Base-by-base conservation (phyloP, 2,113 vertebrate genomes). In the Colistium nudipinnis region DNA sequence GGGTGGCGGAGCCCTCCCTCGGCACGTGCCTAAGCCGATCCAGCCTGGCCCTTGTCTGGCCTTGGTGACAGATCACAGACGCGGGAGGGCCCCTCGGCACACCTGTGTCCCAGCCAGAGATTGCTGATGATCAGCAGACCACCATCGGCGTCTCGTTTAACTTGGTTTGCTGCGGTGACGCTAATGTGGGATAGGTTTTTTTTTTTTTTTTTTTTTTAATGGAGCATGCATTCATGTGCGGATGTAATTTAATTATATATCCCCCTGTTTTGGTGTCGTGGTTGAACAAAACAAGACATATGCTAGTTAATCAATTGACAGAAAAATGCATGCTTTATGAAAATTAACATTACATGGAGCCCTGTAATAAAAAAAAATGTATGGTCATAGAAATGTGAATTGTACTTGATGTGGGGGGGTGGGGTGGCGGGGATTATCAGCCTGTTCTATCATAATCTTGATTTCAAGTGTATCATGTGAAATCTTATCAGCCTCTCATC, bases 21-120 rank as follows among this genome's bases (percentile, higher is more conserved):
- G 73, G 86, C 89, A 89, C 88, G 85, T 80, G 90, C 78, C 83
- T 90, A 86, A 91, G 78, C 83, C 65, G 45, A 78, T 89, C 43
- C 77, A 81, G 72, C 56, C 49, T 65, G 75, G 74, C 78, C 73
- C 79, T 27, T 31, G 75, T 85, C 78, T 87, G 76, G 80, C 70
- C 63, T 47, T 19, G 13, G 68, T 75, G 78, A 80, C 69, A 20
- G 84, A 86, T 87, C 74, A 72, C 74, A 54, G 36, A 60, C 68
- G 67, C 64, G 39, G 77, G 78, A 53, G 74, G 76, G 71, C 19
- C 71, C 72, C 70, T 16, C 67, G 0, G 19, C 81, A 90, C 90
- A 90, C 89, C 89, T 92, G 90, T 89, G 87, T 74, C 84, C 87
- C 86, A 36, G 63, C 62, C 66, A 30, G 60, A 74, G 59, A 52